phyloP scores from a whole-genome alignment of 1,140 invertebrate genomes.

The Helicoverpa armigera region DNA sequence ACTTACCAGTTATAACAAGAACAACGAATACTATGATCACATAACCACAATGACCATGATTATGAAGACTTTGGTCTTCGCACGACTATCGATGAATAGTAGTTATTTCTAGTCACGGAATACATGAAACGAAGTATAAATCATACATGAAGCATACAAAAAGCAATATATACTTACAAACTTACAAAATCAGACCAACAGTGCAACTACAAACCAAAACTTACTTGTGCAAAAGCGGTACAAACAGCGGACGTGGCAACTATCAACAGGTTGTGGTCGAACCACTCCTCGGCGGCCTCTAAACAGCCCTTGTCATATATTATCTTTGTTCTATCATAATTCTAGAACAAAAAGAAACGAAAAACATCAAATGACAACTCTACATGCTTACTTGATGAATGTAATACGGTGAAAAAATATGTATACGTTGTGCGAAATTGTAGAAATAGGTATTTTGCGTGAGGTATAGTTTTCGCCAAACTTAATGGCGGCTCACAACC shows the following conservation, averaged over 20 bases:
- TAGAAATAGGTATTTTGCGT: not conserved
- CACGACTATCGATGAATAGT: too few relatives aligned
- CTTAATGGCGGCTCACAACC: too few relatives aligned
- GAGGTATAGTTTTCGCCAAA: too few relatives aligned
- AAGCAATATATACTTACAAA: not conserved
- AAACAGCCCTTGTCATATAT: slow-evolving; percentile 98
- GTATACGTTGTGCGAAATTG: too few relatives aligned
- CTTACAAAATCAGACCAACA: not conserved
- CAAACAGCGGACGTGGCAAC: slow-evolving; percentile 95
- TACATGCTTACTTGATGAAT: slow-evolving; percentile 23
- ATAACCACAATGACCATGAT: too few relatives aligned
- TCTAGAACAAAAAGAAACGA: slow-evolving; percentile 88
- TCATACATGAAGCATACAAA: not conserved
- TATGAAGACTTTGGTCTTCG: too few relatives aligned
- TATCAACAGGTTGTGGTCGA: slow-evolving; percentile 96
- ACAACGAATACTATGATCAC: too few relatives aligned
- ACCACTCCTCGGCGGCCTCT: slow-evolving; percentile 97
- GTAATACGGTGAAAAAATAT: too few relatives aligned
- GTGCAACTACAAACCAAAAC: slow-evolving; percentile 74
- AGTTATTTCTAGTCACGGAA: not conserved
- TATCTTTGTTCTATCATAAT: slow-evolving; percentile 91
- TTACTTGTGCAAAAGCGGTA: slow-evolving; percentile 97
- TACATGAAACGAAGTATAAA: slow-evolving; percentile 23
- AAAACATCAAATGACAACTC: slow-evolving; percentile 62
- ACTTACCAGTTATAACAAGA: too few relatives aligned